Base-by-base conservation (phyloP, 1,140 invertebrate species). In the Thaumatotibia leucotreta region DNA sequence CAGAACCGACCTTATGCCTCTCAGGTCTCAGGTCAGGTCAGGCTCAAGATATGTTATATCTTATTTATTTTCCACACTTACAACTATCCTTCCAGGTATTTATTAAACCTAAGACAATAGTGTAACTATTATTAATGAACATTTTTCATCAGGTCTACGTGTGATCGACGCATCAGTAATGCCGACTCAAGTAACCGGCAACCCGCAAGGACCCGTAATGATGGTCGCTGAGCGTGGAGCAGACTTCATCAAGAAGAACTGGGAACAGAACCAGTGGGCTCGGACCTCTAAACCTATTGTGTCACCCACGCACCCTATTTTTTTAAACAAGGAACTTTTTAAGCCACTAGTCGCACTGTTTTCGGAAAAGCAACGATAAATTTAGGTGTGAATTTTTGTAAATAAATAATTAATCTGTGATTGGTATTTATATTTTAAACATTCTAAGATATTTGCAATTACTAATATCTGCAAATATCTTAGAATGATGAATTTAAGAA, bases 201-300 rank as follows among this genome's bases (percentile, higher is more conserved):
- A 97, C 76, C 96, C 96, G 0, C 95, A 96, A 71, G 95, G 95
- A 0, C 94, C 96, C 0, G 92, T 93, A 8, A 95, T 97, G 58
- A 96, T 97, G 95, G 96, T 97, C 11, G 96, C 94, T 0, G 96
- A 97, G 76, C 93, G 94, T 76, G 95, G 94, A 1, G 93, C 95
- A 0, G 94, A 95, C 73, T 92, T 96, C 62, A 94, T 96, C 64
- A 95, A 94, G 73, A 89, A 92, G 66, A 87, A 91, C 24, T 95
- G 94, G 94, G 62, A 58, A 45, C 22, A 61, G 14, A 50, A 32
- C 20, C 29, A 29, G 1, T 49, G 39, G 39, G 20, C 27, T 29
- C 27, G 27, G 2, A 29, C 3, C 1, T 4, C 17, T 6, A 20
- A 20, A 17, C 39, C 39, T 17, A 45, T 45, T 8, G 6, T 20